Conservation (phyloP, 2,113 vertebrate genomes). For the Callocephalon fimbriatum region DNA sequence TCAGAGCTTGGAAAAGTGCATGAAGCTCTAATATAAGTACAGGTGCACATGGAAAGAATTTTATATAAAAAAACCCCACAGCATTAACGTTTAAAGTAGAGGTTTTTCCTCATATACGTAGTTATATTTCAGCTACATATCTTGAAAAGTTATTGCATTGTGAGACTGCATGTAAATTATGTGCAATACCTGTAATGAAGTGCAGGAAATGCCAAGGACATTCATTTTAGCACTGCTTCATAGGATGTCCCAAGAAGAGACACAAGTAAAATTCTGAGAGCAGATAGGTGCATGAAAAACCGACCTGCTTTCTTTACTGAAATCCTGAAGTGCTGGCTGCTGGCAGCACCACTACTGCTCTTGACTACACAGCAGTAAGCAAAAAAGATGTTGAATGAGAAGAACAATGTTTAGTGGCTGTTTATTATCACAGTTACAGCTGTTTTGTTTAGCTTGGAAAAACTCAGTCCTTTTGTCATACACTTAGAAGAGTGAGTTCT, state of each 20-base stretch:
- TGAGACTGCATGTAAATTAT: background rate
- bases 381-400: background rate
- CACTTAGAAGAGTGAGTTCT: background rate
- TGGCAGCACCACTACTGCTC: background rate
- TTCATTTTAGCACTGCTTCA: background rate
- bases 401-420: background rate
- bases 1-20: background rate
- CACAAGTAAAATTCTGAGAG: background rate
- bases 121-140: background rate
- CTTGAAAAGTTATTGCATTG: background rate
- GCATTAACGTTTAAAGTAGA: background rate
- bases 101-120: background rate
- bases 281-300: background rate
- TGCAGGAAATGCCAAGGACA: background rate
- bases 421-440: background rate
- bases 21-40: background rate
- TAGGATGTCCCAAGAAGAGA: background rate
- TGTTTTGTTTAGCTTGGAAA: background rate
- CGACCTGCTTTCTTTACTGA: background rate
- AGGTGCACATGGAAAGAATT: background rate
- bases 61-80: background rate
- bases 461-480: background rate
- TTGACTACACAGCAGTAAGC: background rate
- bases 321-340: background rate
- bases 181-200: constrained; percentile 11